Evolutionary conservation across 2,797 vertebrate species (phyloP).

Genomic region (Odontamblyopus rebecca): DNA sequence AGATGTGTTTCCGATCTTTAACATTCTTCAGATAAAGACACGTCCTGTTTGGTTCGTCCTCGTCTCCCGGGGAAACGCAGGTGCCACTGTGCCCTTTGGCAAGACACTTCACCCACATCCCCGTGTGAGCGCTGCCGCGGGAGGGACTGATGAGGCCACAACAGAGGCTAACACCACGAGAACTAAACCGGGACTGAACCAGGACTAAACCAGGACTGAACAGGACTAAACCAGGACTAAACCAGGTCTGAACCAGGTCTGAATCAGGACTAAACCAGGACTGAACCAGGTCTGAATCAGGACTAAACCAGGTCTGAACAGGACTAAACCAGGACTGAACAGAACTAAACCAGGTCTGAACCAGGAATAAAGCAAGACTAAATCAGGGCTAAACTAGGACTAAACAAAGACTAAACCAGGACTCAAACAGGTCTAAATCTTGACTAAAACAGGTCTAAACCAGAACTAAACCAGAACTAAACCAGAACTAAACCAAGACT

Average conservation of each 20-base stretch:
- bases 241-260: background rate
- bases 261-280: background rate
- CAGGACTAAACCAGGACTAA: background rate
- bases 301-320: background rate
- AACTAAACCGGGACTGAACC: background rate
- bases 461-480: too few species aligned
- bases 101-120: too few species aligned
- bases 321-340: background rate
- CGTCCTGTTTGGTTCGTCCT: slow-evolving; percentile 1
- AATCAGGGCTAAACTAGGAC: too few species aligned
- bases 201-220: background rate
- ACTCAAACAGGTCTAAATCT: too few species aligned
- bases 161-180: background rate
- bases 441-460: too few species aligned
- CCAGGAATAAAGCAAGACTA: too few species aligned
- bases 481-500: background rate
- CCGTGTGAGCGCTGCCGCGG: too few species aligned
- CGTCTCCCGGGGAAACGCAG: background rate
- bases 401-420: too few species aligned
- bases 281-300: too few species aligned
- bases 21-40: slow-evolving; percentile 4
- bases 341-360: too few species aligned
- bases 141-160: too few species aligned
- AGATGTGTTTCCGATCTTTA: slow-evolving; percentile 7
- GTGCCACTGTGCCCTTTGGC: too few species aligned